phyloP scores from a whole-genome alignment of 2,888 invertebrate genomes.

The Netelia fuscicornis region DNA sequence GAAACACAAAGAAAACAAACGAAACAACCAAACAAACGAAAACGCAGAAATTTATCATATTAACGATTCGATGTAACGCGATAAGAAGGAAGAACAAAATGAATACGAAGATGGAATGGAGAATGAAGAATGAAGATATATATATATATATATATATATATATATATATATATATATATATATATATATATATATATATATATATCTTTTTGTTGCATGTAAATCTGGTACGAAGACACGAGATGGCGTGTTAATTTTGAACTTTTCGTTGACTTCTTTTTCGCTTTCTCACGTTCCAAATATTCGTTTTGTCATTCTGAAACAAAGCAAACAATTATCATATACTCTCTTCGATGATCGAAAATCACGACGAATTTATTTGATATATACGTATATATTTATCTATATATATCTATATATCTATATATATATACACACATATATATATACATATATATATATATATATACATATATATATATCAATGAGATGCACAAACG shows the following conservation, averaged over 20 bases:
- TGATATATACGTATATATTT: constrained; percentile 27
- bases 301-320: constrained; percentile 72
- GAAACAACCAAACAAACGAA: constrained; percentile 20
- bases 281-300: constrained; percentile 74
- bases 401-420: background rate
- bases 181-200: background rate
- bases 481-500: constrained; percentile 44
- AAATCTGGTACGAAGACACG: constrained; percentile 56
- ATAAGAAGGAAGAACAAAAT: constrained; percentile 63
- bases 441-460: constrained; percentile 29
- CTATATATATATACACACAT: background rate
- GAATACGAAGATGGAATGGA: constrained; percentile 35
- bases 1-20: no score
- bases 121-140: background rate
- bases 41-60: constrained; percentile 59
- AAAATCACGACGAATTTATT: constrained; percentile 7
- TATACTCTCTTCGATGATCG: constrained; percentile 51
- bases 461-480: constrained; percentile 16
- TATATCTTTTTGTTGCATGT: constrained; percentile 59
- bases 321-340: constrained; percentile 3
- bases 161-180: background rate
- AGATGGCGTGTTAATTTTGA: constrained; percentile 18
- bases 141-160: no score
- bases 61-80: constrained; percentile 71
- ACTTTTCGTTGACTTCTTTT: constrained; percentile 25